Evolutionary conservation across 2,113 vertebrate species (phyloP).

Genomic region (Hippocampus barbouri): DNA sequence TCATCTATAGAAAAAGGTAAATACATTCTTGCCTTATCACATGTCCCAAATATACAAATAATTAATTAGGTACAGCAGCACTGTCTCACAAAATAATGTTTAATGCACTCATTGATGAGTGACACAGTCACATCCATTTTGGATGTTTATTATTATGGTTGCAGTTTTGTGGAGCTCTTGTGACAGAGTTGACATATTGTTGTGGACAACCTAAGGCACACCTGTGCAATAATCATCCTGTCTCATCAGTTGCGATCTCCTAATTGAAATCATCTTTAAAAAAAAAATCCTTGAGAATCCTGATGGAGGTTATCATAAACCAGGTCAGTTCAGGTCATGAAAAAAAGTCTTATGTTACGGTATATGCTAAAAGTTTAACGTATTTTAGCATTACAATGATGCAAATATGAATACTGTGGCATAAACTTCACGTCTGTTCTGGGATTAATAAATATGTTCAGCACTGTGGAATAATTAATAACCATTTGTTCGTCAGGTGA

Average conservation of each 20-base stretch:
- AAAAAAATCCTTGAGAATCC: too few species aligned
- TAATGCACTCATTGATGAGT: neutral
- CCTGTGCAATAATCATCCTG: too few species aligned
- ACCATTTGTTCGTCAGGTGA: neutral
- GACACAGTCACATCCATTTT: neutral
- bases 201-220: too few species aligned
- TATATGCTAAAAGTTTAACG: neutral
- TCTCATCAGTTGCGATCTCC: too few species aligned
- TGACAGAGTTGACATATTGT: too few species aligned
- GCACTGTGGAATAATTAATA: neutral
- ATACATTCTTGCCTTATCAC: neutral
- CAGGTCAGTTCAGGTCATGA: neutral
- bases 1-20: conserved; percentile 76
- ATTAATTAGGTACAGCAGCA: neutral
- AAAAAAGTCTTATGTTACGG: neutral
- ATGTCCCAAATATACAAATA: neutral
- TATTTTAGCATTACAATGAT: neutral
- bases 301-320: too few species aligned
- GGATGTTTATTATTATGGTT: too few species aligned
- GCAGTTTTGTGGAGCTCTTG: too few species aligned
- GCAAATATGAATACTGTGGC: neutral
- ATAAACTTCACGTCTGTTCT: neutral
- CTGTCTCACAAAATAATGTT: neutral
- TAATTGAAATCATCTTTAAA: too few species aligned
- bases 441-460: neutral